Percentiles rank a stretch among this genome's conserved stretches.
Conservation (phyloP, 2,113 vertebrate genomes). For the Paradoxurus hermaphroditus region DNA sequence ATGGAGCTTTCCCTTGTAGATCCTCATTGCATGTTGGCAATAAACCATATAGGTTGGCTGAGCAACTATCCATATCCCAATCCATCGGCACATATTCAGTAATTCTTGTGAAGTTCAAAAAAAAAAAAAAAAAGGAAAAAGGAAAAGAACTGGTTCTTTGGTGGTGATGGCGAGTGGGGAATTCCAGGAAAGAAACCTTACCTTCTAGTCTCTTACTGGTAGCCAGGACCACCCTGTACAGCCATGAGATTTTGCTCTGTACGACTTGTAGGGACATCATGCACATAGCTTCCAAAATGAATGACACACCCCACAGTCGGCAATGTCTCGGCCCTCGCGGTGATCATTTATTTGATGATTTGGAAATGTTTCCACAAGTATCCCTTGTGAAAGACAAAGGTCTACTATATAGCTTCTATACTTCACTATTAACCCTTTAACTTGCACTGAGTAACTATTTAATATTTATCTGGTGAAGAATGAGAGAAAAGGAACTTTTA, state of each 20-base stretch:
- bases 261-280: background rate
- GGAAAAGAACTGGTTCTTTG: background rate
- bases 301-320: background rate
- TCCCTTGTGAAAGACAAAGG: slow-evolving; percentile 36
- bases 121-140: background rate
- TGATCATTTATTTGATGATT: slow-evolving; percentile 46
- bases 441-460: background rate
- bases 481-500: background rate
- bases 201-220: background rate
- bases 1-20: background rate
- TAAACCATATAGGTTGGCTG: background rate
- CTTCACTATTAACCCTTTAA: background rate
- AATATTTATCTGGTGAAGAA: background rate
- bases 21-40: background rate
- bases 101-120: background rate
- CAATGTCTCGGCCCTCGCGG: background rate
- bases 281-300: background rate
- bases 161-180: background rate
- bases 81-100: background rate
- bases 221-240: background rate
- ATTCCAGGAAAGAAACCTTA: background rate
- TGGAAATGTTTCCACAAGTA: slow-evolving; percentile 57
- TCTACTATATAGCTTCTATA: background rate
- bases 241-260: background rate
- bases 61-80: background rate